Base-by-base conservation (phyloP, 2,113 vertebrate species). In the Malurus elegans region DNA sequence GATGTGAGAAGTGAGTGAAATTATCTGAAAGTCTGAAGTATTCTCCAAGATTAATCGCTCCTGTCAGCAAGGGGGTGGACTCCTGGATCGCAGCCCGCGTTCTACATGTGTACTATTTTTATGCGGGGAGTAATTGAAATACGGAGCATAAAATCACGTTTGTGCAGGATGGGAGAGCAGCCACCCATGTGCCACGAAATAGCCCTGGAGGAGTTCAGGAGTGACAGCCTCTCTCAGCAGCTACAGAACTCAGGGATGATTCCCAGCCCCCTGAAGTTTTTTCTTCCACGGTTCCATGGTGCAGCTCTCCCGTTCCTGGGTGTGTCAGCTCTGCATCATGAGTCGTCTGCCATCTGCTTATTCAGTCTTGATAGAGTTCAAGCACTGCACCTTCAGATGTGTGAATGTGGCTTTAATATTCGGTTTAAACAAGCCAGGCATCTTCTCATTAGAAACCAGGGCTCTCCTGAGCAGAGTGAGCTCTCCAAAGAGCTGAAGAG, bases 1-100 rank as follows among this genome's bases (percentile, higher is more conserved):
- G 90, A 88, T 94, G 71, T 92, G 78, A 96, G 91, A 95, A 93
- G 42, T 14, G 45, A 96, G 89, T 73, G 84, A 84, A 96, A 92
- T 79, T 74, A 79, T 95, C 90, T 92, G 91, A 61, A 97, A 96
- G 82, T 56, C 73, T 74, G 84, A 92, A 86, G 81, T 93, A 86
- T 94, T 94, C 89, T 92, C 91, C 58, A 51, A 65, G 64, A 92
- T 83, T 80, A 95, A 93, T 92, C 44, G 73, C 86, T 88, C 31
- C 38, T 93, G 96, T 84, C 67, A 51, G 83, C 65, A 88, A 79
- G 95, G 72, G 95, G 72, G 92, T 81, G 92, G 93, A 75, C 64
- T 90, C 83, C 31, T 94, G 87, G 88, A 92, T 89, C 38, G 3
- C 82, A 87, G 89, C 88, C 84, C 56, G 79, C 51, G 64, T 93